A percentile compares a stretch with the other conserved stretches of the same genome.
Conservation (phyloP, 2,113 vertebrate species). For the Glareola pratincola region DNA sequence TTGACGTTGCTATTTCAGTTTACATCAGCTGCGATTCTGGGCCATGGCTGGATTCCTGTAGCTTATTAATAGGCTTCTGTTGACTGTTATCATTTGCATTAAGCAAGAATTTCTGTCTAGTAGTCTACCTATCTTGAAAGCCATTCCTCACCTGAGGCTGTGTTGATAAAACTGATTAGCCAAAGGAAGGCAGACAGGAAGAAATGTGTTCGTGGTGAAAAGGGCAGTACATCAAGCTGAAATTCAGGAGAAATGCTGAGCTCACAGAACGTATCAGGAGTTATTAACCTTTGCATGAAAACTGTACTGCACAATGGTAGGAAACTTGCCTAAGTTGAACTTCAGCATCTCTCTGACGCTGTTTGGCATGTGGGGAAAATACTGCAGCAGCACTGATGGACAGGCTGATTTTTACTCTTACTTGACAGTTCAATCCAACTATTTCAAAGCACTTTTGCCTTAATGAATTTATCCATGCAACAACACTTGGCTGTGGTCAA, state of each 20-base stretch:
- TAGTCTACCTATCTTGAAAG: conserved; percentile 31
- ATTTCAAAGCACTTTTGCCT: neutral
- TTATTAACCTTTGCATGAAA: conserved; percentile 47
- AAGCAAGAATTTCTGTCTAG: conserved; percentile 7
- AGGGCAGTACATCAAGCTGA: conserved; percentile 29
- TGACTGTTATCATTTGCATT: conserved; percentile 24
- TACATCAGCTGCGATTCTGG: neutral
- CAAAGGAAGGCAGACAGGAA: neutral
- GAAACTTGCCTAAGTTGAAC: neutral
- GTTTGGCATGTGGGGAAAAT: neutral
- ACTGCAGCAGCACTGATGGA: neutral
- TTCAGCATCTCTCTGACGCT: neutral
- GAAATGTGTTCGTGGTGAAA: neutral
- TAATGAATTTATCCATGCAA: neutral
- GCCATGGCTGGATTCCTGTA: neutral
- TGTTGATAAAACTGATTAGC: conserved; percentile 66
- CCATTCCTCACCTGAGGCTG: conserved; percentile 63
- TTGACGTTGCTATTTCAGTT: neutral
- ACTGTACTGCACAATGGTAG: neutral
- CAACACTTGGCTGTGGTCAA: neutral
- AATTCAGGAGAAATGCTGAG: conserved; percentile 40
- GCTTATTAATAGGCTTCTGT: neutral
- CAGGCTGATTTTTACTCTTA: neutral
- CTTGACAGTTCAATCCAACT: neutral
- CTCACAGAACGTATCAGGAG: neutral